These are phyloP conservation scores for Archocentrus centrarchus DNA, from an alignment of 2,113 vertebrate species.

Conservation along the genomic window DNA sequence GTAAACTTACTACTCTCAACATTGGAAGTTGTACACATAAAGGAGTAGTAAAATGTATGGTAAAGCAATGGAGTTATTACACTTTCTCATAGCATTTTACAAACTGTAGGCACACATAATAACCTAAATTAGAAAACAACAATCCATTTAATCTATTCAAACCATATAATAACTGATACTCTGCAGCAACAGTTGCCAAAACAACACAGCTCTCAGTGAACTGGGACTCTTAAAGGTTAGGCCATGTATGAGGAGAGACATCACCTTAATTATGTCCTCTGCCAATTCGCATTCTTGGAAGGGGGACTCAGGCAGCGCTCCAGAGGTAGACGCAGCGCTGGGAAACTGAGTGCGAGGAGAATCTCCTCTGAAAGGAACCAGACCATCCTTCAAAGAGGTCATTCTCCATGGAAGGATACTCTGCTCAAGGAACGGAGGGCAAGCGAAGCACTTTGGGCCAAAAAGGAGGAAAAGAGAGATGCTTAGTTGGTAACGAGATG, in stretches of 20 bases:
- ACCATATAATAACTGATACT: slow-evolving; percentile 36
- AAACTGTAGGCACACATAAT: background rate
- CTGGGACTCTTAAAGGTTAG: slow-evolving; percentile 58
- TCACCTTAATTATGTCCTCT: slow-evolving; percentile 71
- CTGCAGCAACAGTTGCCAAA: slow-evolving; percentile 33
- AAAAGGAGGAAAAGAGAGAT: slow-evolving; percentile 59
- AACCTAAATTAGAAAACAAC: slow-evolving; percentile 19
- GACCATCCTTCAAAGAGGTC: slow-evolving; percentile 76
- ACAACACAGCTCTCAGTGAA: slow-evolving; percentile 46
- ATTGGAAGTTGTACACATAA: background rate
- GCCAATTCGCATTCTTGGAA: slow-evolving; percentile 74
- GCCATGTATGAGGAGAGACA: slow-evolving; percentile 61
- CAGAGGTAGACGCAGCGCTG: slow-evolving; percentile 71
- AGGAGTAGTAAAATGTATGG: background rate
- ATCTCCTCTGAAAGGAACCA: slow-evolving; percentile 74
- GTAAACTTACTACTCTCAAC: too few species aligned
- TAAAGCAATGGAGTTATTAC: background rate
- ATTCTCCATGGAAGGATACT: slow-evolving; percentile 73
- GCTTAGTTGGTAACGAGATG: slow-evolving; percentile 56
- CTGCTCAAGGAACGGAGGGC: slow-evolving; percentile 47
- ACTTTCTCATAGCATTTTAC: background rate
- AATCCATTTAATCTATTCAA: slow-evolving; percentile 28
- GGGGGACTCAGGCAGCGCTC: slow-evolving; percentile 53
- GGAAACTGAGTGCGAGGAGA: slow-evolving; percentile 79
- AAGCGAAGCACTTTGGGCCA: slow-evolving; percentile 51